Conservation (phyloP, 2,888 invertebrate species). For the Polietes domitor region DNA sequence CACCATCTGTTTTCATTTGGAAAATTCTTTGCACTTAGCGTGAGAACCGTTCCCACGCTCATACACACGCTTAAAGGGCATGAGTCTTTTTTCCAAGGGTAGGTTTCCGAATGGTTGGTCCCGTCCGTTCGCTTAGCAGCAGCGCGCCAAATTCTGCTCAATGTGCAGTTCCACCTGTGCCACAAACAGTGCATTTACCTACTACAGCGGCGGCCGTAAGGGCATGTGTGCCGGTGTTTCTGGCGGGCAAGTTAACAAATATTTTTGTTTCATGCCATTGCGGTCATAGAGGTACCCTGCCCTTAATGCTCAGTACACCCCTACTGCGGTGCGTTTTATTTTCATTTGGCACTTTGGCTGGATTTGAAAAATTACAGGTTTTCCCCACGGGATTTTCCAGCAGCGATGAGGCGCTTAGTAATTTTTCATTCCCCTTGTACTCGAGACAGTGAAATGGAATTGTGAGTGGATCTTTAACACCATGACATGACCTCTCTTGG, state of each 20-base stretch:
- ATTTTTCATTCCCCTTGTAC: not conserved
- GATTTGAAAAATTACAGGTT: slow-evolving; percentile 5
- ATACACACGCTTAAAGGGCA: not conserved
- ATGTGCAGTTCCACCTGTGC: slow-evolving; percentile 54
- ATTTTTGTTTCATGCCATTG: slow-evolving; percentile 14
- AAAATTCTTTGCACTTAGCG: slow-evolving; percentile 30
- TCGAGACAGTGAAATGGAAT: not conserved
- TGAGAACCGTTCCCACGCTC: slow-evolving; percentile 60
- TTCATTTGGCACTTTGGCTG: slow-evolving; percentile 34
- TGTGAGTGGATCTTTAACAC: not conserved
- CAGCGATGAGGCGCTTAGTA: slow-evolving; percentile 40
- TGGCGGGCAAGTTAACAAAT: not conserved
- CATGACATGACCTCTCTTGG: not conserved
- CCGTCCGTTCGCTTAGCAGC: slow-evolving; percentile 33
- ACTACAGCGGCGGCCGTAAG: not conserved
- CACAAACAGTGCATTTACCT: slow-evolving; percentile 29
- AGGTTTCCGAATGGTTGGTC: not conserved
- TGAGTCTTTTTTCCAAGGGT: slow-evolving; percentile 4
- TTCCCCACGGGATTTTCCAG: slow-evolving; percentile 33
- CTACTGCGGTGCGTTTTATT: slow-evolving; percentile 48
- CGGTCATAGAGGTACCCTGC: slow-evolving; percentile 4
- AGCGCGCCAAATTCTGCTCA: slow-evolving; percentile 42
- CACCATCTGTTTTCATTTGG: slow-evolving; percentile 36
- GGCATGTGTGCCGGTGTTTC: not conserved
- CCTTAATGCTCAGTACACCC: slow-evolving; percentile 46